Base-by-base conservation (phyloP, 2,888 invertebrate species). In the Drosophila infuscata region DNA sequence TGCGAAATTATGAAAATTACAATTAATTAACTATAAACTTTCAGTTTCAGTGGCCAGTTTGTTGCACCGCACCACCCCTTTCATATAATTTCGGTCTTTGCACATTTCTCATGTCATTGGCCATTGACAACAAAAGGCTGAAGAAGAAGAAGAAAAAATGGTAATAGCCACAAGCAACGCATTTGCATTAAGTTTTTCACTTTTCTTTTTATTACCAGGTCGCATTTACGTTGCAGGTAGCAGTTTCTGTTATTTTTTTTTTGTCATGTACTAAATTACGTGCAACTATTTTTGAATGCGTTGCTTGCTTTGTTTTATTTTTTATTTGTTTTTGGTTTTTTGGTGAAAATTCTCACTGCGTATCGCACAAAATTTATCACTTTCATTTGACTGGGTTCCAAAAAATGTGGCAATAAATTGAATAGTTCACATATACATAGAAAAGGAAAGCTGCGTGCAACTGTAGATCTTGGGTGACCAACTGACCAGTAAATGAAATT, bases 351-450 rank as follows among this genome's bases (percentile, higher is more conserved):
- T 86, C 79, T 81, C 78, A 71, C 69, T 69, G 70, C 79, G 81
- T 78, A 70, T 70, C 71, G 69, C 57, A 74, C 52, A 69, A 77
- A 74, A 82, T 79, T 75, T 76, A 79, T 82, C 81, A 87, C 88
- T 87, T 88, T 89, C 81, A 81, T 87, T 89, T 86, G 83, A 82
- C 74, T 80, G 69, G 73, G 74, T 76, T 87, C 80, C 85, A 88
- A 87, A 64, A 64, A 66, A 15, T 54, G 46, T 48, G 62, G 52
- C 69, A 54, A 76, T 82, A 79, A 81, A 79, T 74, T 76, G 59
- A 58, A 64, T 56, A 57, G 33, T 17, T 58, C 48, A 46, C 62
- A 61, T 53, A 65, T 54, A 61, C 43, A 67, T 72, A 63, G 67
- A 70, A 79, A 76, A 58, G 76, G 68, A 72, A 65, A 76, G 68